Evolutionary conservation across 2,888 invertebrate genomes (phyloP).

Genomic region (Serrognathus titanus): DNA sequence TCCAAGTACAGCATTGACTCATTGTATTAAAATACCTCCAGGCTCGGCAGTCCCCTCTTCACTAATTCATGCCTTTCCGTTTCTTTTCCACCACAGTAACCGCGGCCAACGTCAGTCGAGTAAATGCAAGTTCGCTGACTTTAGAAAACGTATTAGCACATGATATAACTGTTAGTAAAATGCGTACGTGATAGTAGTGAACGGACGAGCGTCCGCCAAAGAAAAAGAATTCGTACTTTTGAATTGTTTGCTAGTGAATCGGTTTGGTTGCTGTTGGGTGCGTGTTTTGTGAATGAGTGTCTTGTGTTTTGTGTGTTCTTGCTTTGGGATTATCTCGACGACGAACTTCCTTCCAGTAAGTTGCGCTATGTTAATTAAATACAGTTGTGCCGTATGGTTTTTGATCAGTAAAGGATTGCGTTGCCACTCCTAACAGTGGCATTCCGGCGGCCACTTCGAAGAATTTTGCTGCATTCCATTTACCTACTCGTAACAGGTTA

Average conservation of each 20-base stretch:
- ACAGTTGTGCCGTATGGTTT: background rate
- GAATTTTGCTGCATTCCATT: conserved; percentile 22
- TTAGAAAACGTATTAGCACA: conserved; percentile 7
- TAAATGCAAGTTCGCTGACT: conserved; percentile 14
- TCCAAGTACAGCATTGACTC: conserved; percentile 6
- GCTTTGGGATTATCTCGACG: conserved; percentile 1
- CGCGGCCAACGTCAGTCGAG: conserved; percentile 7
- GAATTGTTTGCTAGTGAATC: too few relatives aligned
- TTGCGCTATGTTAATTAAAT: background rate
- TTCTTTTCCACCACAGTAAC: conserved; percentile 12
- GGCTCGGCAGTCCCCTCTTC: conserved; percentile 12
- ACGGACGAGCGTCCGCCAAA: too few relatives aligned
- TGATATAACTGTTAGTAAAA: background rate
- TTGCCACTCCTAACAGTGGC: background rate
- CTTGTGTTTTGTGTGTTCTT: conserved; percentile 2
- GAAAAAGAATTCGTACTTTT: too few relatives aligned
- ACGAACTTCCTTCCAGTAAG: background rate
- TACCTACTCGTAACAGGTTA: conserved; percentile 21
- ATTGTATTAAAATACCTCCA: conserved; percentile 8
- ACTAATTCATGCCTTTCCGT: conserved; percentile 6
- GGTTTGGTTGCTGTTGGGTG: conserved; percentile 1
- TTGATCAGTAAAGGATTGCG: background rate
- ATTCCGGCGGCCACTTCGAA: background rate
- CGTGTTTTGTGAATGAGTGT: background rate
- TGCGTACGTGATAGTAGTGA: background rate